phyloP scores from a whole-genome alignment of 1,140 invertebrate genomes.

The Diploscapter pachys region DNA sequence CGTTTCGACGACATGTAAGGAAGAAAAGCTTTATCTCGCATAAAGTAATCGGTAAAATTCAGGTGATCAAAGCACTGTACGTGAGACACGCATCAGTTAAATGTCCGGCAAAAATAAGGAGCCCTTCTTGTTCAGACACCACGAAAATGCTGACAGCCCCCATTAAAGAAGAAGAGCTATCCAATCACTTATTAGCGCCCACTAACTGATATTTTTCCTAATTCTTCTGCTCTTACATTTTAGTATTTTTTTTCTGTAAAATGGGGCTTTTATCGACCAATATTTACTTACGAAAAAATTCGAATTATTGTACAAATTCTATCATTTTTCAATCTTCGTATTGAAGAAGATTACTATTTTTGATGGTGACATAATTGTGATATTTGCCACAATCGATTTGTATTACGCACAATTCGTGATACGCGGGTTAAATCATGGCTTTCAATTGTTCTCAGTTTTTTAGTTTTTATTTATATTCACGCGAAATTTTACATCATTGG shows the following conservation, averaged over 20 bases:
- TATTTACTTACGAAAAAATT: conserved; percentile 2
- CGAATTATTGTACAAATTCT: conserved; percentile 8
- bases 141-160: conserved; percentile 9
- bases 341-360: too few species aligned
- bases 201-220: not conserved
- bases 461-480: too few species aligned
- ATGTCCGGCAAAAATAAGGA: not conserved
- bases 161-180: not conserved
- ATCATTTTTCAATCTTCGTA: not conserved
- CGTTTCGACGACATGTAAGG: conserved; percentile 39
- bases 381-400: too few species aligned
- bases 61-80: conserved; percentile 10
- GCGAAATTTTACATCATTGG: too few species aligned
- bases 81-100: conserved; percentile 9
- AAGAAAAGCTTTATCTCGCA: not conserved
- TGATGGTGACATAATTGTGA: too few species aligned
- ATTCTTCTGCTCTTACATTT: not conserved
- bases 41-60: not conserved
- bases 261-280: not conserved
- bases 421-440: too few species aligned
- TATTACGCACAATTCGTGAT: too few species aligned
- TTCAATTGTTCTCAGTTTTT: too few species aligned
- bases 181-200: not conserved
- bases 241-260: not conserved
- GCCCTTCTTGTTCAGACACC: not conserved